Evolutionary conservation across 2,888 invertebrate species (phyloP).

Genomic region (Tachina lurida): DNA sequence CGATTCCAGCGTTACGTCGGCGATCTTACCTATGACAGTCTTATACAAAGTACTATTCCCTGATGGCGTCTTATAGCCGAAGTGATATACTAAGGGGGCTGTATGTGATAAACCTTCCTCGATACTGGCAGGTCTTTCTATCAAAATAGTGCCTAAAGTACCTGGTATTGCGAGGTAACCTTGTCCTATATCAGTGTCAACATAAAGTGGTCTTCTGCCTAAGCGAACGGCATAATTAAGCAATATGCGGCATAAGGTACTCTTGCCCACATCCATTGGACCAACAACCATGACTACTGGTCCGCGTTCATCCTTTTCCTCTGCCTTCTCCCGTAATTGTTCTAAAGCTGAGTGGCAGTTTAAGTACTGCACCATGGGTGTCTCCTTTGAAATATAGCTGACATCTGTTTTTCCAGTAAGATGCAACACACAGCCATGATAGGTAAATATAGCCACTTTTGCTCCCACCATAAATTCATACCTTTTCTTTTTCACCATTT

Average conservation of each 20-base stretch:
- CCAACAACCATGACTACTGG: constrained; percentile 96
- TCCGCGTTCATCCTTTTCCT: constrained; percentile 87
- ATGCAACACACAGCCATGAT: constrained; percentile 96
- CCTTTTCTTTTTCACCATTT: constrained; percentile 94
- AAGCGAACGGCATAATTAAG: constrained; percentile 97
- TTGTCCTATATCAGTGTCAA: constrained; percentile 98
- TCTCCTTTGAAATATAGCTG: constrained; percentile 97
- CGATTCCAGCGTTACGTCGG: constrained; percentile 92
- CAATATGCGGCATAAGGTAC: constrained; percentile 93
- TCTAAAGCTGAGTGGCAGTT: constrained; percentile 98
- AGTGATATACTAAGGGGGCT: constrained; percentile 96
- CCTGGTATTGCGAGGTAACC: constrained; percentile 96
- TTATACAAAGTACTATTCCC: constrained; percentile 93
- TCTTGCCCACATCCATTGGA: constrained; percentile 98
- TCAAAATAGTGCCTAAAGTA: constrained; percentile 93
- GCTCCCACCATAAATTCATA: constrained; percentile 95
- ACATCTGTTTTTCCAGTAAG: constrained; percentile 95
- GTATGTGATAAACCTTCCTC: constrained; percentile 98
- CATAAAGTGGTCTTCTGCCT: constrained; percentile 93
- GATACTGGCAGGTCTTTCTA: constrained; percentile 96
- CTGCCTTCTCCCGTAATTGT: constrained; percentile 92
- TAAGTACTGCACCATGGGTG: constrained; percentile 97
- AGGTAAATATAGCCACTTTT: constrained; percentile 97
- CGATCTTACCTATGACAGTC: constrained; percentile 91
- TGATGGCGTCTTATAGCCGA: constrained; percentile 91